phyloP scores from a whole-genome alignment of 2,888 invertebrate genomes.

The Hyposoter dolosus region DNA sequence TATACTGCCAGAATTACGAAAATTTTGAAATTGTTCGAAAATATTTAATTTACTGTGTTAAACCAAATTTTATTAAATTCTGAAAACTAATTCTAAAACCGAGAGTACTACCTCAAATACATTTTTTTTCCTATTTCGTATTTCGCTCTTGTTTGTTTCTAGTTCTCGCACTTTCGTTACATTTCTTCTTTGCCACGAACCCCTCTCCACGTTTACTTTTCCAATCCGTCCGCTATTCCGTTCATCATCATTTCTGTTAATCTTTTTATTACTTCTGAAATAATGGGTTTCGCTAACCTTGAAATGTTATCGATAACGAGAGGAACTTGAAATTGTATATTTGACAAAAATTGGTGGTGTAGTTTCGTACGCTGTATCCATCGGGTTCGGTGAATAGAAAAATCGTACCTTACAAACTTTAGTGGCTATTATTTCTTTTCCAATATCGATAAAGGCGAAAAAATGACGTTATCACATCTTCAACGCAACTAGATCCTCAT shows the following conservation, averaged over 20 bases:
- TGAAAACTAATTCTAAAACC: too few relatives aligned
- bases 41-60: too few relatives aligned
- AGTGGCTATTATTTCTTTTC: conserved; percentile 11
- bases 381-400: background rate
- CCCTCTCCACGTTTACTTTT: background rate
- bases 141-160: background rate
- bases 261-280: background rate
- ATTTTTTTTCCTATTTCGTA: background rate
- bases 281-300: background rate
- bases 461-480: conserved; percentile 37
- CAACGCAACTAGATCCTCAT: conserved; percentile 32
- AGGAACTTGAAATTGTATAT: background rate
- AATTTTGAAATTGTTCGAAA: too few relatives aligned
- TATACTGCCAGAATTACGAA: too few relatives aligned
- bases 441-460: conserved; percentile 26
- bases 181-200: background rate
- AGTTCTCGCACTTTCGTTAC: background rate
- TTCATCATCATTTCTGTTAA: background rate
- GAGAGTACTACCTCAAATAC: too few relatives aligned
- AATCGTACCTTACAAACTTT: background rate
- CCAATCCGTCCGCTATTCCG: too few relatives aligned
- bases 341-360: background rate
- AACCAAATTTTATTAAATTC: too few relatives aligned
- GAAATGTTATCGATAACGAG: background rate
- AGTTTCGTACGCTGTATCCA: background rate